These are phyloP conservation scores for Mesodorylaimus sp. DNA, from an alignment of 2,888 invertebrate genomes.

Conservation along the genomic window DNA sequence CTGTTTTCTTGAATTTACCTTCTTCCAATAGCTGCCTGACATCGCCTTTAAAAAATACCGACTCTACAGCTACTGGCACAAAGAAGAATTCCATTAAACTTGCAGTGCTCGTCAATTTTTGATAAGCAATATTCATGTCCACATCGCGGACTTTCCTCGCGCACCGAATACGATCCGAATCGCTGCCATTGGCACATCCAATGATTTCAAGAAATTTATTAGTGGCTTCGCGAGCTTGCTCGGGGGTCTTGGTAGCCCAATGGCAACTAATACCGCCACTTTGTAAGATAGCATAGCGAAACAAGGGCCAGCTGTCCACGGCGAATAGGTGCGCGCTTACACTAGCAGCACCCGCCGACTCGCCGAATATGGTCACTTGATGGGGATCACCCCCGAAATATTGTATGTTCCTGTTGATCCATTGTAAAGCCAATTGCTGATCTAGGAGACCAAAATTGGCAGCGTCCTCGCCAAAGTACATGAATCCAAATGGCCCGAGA, in stretches of 20 bases:
- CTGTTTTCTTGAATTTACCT: constrained; percentile 44
- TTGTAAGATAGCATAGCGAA: constrained; percentile 52
- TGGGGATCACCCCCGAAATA: constrained; percentile 75
- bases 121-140: constrained; percentile 40
- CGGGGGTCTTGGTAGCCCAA: constrained; percentile 70
- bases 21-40: constrained; percentile 48
- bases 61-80: constrained; percentile 75
- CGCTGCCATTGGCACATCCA: neutral
- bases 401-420: constrained; percentile 65
- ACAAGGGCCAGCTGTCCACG: constrained; percentile 56
- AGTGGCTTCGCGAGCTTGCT: constrained; percentile 33
- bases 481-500: constrained; percentile 74
- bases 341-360: constrained; percentile 73
- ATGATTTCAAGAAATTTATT: neutral
- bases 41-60: constrained; percentile 58
- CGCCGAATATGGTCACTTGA: constrained; percentile 47
- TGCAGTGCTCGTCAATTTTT: constrained; percentile 21
- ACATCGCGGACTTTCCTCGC: constrained; percentile 41
- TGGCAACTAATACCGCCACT: constrained; percentile 75
- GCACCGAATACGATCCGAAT: constrained; percentile 36
- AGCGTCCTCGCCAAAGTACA: constrained; percentile 54
- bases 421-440: constrained; percentile 73
- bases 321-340: constrained; percentile 48
- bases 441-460: constrained; percentile 88
- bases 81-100: constrained; percentile 54